Conservation (phyloP, 2,888 invertebrate genomes). For the Petrolisthes cinctipes region DNA sequence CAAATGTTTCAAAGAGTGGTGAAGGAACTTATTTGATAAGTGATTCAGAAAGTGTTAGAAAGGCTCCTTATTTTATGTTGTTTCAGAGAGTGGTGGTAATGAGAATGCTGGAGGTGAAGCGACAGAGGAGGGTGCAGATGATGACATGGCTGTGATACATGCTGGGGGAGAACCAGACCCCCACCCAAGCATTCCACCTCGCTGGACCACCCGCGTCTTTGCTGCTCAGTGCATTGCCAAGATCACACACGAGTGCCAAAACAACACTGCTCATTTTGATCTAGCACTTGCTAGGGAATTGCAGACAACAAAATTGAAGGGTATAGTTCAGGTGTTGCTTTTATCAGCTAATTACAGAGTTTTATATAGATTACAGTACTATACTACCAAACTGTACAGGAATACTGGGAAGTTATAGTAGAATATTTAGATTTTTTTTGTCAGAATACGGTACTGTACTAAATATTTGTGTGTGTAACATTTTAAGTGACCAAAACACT, state of each 20-base stretch:
- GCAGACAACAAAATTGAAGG: constrained; percentile 79
- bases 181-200: constrained; percentile 80
- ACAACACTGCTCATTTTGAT: constrained; percentile 85
- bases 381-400: too few relatives aligned
- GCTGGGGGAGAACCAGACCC: constrained; percentile 81
- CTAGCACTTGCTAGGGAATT: constrained; percentile 89
- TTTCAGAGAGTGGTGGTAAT: constrained; percentile 61
- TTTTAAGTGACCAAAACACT: too few relatives aligned
- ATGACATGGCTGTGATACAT: constrained; percentile 90
- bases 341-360: neutral
- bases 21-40: too few relatives aligned
- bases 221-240: constrained; percentile 95
- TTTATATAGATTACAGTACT: too few relatives aligned
- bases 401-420: too few relatives aligned
- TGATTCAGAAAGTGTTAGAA: too few relatives aligned
- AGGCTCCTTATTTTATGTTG: neutral
- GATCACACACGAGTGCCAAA: constrained; percentile 86
- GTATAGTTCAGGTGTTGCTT: constrained; percentile 68
- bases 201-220: constrained; percentile 95
- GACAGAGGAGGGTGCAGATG: constrained; percentile 73
- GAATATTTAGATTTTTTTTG: too few relatives aligned
- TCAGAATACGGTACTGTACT: too few relatives aligned
- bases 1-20: too few relatives aligned
- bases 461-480: too few relatives aligned
- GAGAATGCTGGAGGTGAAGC: constrained; percentile 66